Evolutionary conservation across 1,140 invertebrate species (phyloP), one percentile per base, ranked within the genome.

Genomic region (Antheraea pernyi): DNA sequence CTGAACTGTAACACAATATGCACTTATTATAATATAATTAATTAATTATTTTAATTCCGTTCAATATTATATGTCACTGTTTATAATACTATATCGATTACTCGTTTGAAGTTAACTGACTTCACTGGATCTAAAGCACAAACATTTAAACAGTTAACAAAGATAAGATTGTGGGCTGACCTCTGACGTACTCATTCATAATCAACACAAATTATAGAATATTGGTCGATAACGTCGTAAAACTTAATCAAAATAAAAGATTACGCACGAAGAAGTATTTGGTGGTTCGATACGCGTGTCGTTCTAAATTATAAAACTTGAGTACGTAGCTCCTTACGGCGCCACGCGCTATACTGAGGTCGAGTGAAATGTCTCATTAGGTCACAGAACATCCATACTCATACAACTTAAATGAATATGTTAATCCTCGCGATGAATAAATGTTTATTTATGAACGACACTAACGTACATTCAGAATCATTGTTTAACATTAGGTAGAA

Each of bases 111-210:
- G 65, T 39, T 69, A 58, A 69, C 89, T 90, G 87, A 89, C 85
- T 90, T 86, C 74, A 79, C 75, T 83, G 78, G 75, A 83, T 83
- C 81, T 76, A 82, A 80, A 83, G 80, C 88, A 84, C 84, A 88
- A 89, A 89, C 86, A 91, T 91, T 83, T 91, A 90, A 89, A 90
- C 80, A 84, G 83, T 79, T 81, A 81, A 81, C 82, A 80, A 81
- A 69, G 89, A 91, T 91, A 90, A 91, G 87, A 91, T 88, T 85
- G 84, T 77, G 81, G 75, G 73, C 75, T 89, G 87, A 89, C 86
- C 87, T 85, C 39, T 89, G 86, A 85, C 80, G 86, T 87, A 78
- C 76, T 81, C 78, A 84, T 85, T 86, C 77, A 84, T 86, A 86
- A 88, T 88, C 84, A 88, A 83, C 85, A 86, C 75, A 86, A 86